Percentiles rank a stretch among this genome's conserved stretches.
phyloP scores from a whole-genome alignment of 2,113 vertebrate species.

The Sinocyclocheilus maitianheensis region DNA sequence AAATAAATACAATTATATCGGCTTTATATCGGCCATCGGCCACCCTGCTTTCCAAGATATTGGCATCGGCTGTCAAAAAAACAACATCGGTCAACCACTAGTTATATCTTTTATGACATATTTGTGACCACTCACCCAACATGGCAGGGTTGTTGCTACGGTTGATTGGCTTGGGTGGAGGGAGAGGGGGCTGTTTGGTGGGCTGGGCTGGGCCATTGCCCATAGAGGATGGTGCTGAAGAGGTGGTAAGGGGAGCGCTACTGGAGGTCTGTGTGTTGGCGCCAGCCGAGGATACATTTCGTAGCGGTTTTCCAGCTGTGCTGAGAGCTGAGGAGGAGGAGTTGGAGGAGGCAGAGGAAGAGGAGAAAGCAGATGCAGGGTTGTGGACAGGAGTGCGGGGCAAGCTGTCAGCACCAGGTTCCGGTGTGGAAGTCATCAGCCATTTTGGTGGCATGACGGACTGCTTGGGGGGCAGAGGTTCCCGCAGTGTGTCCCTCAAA shows the following conservation, averaged over 20 bases:
- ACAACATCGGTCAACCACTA: too few species aligned
- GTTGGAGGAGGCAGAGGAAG: constrained; percentile 64
- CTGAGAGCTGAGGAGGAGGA: constrained; percentile 49
- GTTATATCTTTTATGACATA: background rate
- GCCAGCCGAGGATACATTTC: constrained; percentile 76
- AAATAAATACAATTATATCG: too few species aligned
- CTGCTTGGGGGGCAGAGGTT: constrained; percentile 80
- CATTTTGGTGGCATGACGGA: constrained; percentile 88
- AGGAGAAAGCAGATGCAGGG: constrained; percentile 67
- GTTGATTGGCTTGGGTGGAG: constrained; percentile 92
- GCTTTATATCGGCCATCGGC: too few species aligned
- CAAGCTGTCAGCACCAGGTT: constrained; percentile 72
- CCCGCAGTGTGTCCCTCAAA: constrained; percentile 76
- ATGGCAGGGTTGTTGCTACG: constrained; percentile 84
- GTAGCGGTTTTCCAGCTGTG: constrained; percentile 69
- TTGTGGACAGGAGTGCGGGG: constrained; percentile 68
- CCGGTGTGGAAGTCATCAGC: constrained; percentile 79
- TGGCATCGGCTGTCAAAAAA: too few species aligned
- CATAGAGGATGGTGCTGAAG: constrained; percentile 59
- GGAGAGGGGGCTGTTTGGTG: constrained; percentile 88
- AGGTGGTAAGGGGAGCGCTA: constrained; percentile 57
- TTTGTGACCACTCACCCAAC: constrained; percentile 80
- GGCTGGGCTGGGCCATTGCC: constrained; percentile 62
- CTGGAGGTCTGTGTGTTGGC: constrained; percentile 71
- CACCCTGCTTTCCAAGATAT: too few species aligned